Conservation (phyloP, 2,797 vertebrate genomes). For the Coregonus suidteri region DNA sequence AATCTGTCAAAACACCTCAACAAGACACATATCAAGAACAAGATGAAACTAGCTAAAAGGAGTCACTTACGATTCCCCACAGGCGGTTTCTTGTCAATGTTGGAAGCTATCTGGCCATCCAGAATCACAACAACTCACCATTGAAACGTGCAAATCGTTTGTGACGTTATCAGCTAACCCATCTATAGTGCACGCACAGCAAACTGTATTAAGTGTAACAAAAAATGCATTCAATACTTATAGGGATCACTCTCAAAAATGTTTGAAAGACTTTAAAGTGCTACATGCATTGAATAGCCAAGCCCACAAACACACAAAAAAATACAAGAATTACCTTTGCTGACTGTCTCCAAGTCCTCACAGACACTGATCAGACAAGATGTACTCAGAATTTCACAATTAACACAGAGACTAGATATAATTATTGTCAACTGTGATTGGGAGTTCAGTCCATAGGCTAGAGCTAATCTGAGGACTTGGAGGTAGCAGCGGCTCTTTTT, state of each 20-base stretch:
- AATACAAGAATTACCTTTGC: not conserved
- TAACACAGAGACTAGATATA: not conserved
- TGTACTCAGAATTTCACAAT: not conserved
- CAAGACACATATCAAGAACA: too few relatives aligned
- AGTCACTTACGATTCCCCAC: too few relatives aligned
- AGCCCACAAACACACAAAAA: not conserved
- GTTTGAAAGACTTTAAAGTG: not conserved
- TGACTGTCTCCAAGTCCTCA: conserved; percentile 1
- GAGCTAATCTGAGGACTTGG: not conserved
- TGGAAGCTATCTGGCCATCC: too few relatives aligned
- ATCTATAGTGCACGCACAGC: not conserved
- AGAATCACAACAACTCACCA: too few relatives aligned
- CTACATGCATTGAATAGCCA: not conserved
- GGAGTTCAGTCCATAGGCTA: not conserved
- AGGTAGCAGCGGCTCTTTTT: not conserved
- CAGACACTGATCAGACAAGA: not conserved
- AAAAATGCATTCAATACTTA: not conserved
- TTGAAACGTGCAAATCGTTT: too few relatives aligned
- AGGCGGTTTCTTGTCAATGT: too few relatives aligned
- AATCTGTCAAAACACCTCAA: too few relatives aligned
- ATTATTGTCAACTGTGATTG: not conserved
- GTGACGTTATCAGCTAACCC: too few relatives aligned
- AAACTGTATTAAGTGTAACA: not conserved
- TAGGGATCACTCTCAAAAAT: not conserved
- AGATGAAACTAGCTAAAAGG: too few relatives aligned